Evolutionary conservation across 2,797 vertebrate genomes (phyloP), one percentile per base, ranked within the genome.

Genomic region (Hemibagrus guttatus): DNA sequence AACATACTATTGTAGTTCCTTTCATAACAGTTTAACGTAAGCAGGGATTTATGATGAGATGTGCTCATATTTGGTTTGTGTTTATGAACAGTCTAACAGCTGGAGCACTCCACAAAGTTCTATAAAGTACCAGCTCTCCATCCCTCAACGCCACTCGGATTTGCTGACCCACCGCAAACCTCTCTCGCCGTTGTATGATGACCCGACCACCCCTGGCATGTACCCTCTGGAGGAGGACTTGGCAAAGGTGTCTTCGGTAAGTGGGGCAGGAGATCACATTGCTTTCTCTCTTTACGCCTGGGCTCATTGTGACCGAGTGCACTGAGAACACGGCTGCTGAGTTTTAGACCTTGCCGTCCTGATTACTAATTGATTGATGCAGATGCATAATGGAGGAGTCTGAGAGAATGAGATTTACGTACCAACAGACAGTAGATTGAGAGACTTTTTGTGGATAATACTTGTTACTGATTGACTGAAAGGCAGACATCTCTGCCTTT

Each of bases 121-220:
- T 63, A 83, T 94, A 69, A 93, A 90, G 90, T 94, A 93, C 91
- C 83, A 94, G 28, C 81, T 93, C 61, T 92, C 90, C 61, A 17
- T 81, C 75, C 87, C 92, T 2, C 95, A 96, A 87, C 93, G 95
- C 59, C 95, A 96, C 92, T 96, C 95, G 0, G 95, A 96, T 87
- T 92, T 96, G 93, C 92, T 95, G 5, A 87, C 91, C 72, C 89
- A 91, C 5, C 91, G 94, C 28, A 95, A 95, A 87, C 94, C 96
- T 14, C 88, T 94, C 83, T 97, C 97, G 0, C 96, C 96, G 0
- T 91, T 97, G 83, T 96, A 96, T 1, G 93, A 96, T 0, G 96
- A 96, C 85, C 97, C 97, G 81, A 95, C 93, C 89, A 94, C 94
- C 0, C 97, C 97, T 1, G 95, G 94, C 87, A 93, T 94, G 92